Conservation (phyloP, 2,888 invertebrate genomes). For the Hanleya hanleyi region DNA sequence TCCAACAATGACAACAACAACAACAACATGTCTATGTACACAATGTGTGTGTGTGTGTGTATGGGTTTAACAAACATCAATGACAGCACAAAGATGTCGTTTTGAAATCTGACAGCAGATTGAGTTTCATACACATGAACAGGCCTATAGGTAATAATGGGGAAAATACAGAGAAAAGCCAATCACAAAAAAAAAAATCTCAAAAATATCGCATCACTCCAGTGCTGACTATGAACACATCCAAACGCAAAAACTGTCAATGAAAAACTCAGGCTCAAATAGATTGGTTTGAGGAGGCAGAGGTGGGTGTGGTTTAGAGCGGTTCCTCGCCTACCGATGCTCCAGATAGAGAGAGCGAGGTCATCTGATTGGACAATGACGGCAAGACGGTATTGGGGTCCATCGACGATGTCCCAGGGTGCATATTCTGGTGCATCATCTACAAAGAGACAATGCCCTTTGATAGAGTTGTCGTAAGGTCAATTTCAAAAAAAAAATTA, state of each 20-base stretch:
- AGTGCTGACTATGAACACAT: too few relatives aligned
- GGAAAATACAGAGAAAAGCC: neutral
- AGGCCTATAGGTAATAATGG: too few relatives aligned
- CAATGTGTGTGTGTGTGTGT: too few relatives aligned
- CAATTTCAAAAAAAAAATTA: too few relatives aligned
- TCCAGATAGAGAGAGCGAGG: conserved; percentile 78
- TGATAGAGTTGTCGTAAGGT: too few relatives aligned
- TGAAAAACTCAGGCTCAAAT: neutral
- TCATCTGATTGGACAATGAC: conserved; percentile 81
- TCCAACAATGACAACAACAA: too few relatives aligned
- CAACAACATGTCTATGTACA: too few relatives aligned
- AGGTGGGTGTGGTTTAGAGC: neutral
- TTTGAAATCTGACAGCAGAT: too few relatives aligned
- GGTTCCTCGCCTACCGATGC: conserved; percentile 67
- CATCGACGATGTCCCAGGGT: conserved; percentile 39
- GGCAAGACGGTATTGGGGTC: conserved; percentile 48
- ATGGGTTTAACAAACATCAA: too few relatives aligned
- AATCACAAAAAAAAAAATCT: neutral
- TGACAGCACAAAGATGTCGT: too few relatives aligned
- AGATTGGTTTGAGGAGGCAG: neutral
- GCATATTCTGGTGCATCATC: conserved; percentile 44
- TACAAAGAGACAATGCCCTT: conserved; percentile 26
- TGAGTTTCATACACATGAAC: too few relatives aligned
- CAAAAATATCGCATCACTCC: neutral
- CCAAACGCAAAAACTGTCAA: neutral